These are phyloP conservation scores for Martes martes DNA, from an alignment of 2,113 vertebrate species.

Conservation along the genomic window DNA sequence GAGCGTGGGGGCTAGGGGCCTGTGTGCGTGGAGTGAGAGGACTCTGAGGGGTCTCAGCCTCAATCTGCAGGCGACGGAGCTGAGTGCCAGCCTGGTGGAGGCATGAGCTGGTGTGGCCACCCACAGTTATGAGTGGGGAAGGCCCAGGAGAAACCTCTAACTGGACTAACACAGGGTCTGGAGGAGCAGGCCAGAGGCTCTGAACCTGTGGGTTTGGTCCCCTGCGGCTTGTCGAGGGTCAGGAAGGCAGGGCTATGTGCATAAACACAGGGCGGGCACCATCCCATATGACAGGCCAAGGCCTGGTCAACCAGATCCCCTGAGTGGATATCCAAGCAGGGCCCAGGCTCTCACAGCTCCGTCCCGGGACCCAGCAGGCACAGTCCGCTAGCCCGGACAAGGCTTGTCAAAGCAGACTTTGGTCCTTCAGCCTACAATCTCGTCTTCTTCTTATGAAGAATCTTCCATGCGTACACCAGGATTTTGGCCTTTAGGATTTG, in stretches of 20 bases:
- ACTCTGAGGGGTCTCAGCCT: neutral
- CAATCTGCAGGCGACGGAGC: neutral
- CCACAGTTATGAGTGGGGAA: neutral
- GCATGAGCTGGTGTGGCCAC: neutral
- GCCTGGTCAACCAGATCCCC: neutral
- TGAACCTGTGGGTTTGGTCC: neutral
- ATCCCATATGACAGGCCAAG: neutral
- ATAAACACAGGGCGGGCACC: neutral
- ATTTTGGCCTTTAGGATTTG: neutral
- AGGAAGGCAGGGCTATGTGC: neutral
- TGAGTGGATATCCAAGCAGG: neutral
- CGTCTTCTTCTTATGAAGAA: neutral
- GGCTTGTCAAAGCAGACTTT: neutral
- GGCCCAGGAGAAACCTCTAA: too few species aligned
- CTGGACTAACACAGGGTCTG: neutral
- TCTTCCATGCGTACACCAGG: neutral
- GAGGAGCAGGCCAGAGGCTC: neutral
- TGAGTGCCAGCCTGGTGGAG: neutral
- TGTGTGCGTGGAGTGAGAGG: fast-evolving
- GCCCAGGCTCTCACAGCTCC: neutral
- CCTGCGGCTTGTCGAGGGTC: neutral
- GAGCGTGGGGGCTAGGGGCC: fast-evolving
- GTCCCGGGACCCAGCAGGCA: neutral
- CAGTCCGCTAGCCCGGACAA: neutral
- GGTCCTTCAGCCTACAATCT: neutral